These are phyloP conservation scores for Catalaphyllia jardinei DNA, from an alignment of 64 coral and sea anemone species.

Conservation along the genomic window DNA sequence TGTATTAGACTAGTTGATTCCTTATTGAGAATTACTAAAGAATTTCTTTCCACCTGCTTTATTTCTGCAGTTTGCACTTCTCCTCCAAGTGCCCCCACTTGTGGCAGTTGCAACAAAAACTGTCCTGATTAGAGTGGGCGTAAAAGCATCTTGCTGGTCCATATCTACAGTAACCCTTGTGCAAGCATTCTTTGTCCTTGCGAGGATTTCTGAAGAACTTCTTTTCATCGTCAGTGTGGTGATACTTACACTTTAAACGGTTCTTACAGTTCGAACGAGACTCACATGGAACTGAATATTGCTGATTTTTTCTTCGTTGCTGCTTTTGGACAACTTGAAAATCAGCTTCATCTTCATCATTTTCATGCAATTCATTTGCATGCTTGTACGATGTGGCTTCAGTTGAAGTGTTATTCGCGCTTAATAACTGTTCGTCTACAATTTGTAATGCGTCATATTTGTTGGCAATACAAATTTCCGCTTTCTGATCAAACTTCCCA, in stretches of 20 bases:
- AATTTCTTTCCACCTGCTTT: no score
- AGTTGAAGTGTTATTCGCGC: not conserved
- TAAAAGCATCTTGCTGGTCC: not conserved
- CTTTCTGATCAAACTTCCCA: not conserved
- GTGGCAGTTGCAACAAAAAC: not conserved
- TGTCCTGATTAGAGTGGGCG: not conserved
- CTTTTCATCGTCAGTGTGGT: not conserved
- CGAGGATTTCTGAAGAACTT: not conserved
- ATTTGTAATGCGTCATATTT: not conserved
- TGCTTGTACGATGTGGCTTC: not conserved
- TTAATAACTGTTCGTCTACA: not conserved
- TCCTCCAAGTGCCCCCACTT: conserved; percentile 12
- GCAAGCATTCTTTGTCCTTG: not conserved
- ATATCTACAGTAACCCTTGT: not conserved
- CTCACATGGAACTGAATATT: not conserved
- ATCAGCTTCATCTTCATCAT: not conserved
- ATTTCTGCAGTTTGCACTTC: not conserved
- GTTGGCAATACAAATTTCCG: not conserved
- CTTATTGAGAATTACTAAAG: no score
- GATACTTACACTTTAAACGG: not conserved
- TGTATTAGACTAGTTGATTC: no score
- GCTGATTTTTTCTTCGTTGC: not conserved
- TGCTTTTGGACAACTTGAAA: not conserved
- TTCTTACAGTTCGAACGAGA: not conserved
- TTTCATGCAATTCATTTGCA: not conserved